phyloP scores from a whole-genome alignment of 2,888 invertebrate species.

The Seira ritae region DNA sequence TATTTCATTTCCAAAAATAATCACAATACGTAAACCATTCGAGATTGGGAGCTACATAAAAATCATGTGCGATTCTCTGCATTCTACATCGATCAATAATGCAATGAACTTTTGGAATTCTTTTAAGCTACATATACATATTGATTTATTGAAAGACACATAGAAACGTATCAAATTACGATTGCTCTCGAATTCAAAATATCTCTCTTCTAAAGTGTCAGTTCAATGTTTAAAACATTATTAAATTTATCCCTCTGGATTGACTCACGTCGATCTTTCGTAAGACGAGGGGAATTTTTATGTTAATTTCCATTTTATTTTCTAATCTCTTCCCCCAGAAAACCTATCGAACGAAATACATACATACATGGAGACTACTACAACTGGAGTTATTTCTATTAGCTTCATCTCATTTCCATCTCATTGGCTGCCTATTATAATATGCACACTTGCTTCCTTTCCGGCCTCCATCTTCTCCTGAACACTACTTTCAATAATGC shows the following conservation, averaged over 20 bases:
- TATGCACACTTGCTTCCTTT: constrained; percentile 24
- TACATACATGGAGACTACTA: background rate
- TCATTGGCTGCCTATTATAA: background rate
- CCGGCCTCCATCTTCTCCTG: constrained; percentile 23
- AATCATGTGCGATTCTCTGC: no score
- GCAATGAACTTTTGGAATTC: no score
- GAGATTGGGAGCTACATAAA: no score
- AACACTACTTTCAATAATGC: constrained; percentile 54
- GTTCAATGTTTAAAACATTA: background rate
- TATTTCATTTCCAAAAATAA: no score
- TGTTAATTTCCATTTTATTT: background rate
- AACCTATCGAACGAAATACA: no score
- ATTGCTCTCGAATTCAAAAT: no score
- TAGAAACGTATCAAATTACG: no score
- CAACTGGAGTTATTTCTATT: background rate
- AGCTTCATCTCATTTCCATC: background rate
- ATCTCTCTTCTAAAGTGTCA: background rate
- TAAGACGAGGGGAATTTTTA: background rate
- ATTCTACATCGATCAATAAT: no score
- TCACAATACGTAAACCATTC: no score
- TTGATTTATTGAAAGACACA: no score
- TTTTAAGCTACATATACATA: no score
- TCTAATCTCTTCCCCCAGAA: background rate
- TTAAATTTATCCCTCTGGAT: background rate
- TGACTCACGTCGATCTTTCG: constrained; percentile 46